Evolutionary conservation across 2,113 vertebrate genomes (phyloP).

Genomic region (Cyphomyrus plagiostoma): DNA sequence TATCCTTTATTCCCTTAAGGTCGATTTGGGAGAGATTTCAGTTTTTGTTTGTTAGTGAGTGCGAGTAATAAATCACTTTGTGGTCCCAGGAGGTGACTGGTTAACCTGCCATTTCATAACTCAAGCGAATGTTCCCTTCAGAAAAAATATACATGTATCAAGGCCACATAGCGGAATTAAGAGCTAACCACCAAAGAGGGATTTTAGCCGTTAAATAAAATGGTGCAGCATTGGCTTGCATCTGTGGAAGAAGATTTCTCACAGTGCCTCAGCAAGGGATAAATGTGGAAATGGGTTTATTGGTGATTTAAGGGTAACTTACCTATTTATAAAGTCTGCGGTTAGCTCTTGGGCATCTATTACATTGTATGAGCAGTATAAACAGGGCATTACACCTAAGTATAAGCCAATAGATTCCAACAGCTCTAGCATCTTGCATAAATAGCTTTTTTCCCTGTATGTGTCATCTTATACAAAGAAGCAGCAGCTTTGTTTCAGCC

Average conservation of each 20-base stretch:
- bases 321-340: not conserved
- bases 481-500: conserved; percentile 31
- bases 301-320: conserved; percentile 8
- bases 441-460: conserved; percentile 10
- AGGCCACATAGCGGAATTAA: not conserved
- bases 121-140: not conserved
- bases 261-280: not conserved
- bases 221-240: not conserved
- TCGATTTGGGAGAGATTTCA: conserved; percentile 8
- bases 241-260: conserved; percentile 5
- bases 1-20: conserved; percentile 10
- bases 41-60: conserved; percentile 14
- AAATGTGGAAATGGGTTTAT: conserved; percentile 2
- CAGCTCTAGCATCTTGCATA: conserved; percentile 39
- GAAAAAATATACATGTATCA: not conserved
- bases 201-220: not conserved
- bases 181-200: not conserved
- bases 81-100: not conserved
- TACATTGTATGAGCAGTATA: not conserved
- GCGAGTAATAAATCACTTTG: not conserved
- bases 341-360: not conserved
- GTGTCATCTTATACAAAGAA: conserved; percentile 24
- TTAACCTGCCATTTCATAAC: conserved; percentile 12
- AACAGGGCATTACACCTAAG: not conserved
- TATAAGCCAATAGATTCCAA: conserved; percentile 17